Conservation (phyloP, 2,888 invertebrate species). For the Eretmocerus hayati region DNA sequence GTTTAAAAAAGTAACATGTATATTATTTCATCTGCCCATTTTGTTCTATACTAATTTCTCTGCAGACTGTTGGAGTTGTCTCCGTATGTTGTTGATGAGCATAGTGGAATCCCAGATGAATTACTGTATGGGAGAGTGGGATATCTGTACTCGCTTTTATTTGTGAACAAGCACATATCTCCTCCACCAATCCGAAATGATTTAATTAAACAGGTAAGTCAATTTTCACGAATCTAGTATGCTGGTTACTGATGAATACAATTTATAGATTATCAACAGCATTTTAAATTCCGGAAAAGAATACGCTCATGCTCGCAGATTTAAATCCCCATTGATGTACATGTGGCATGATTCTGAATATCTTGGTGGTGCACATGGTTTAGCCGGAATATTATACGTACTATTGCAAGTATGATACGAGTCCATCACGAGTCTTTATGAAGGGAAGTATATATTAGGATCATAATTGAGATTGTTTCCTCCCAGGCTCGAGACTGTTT, state of each 20-base stretch:
- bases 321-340: slow-evolving; percentile 66
- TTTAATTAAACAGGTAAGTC: slow-evolving; percentile 46
- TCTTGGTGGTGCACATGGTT: slow-evolving; percentile 84
- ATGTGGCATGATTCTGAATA: slow-evolving; percentile 83
- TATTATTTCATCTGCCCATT: not conserved
- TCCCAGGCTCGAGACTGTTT: slow-evolving; percentile 54
- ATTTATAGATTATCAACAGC: slow-evolving; percentile 54
- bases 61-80: slow-evolving; percentile 55
- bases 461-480: too few relatives aligned
- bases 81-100: slow-evolving; percentile 51
- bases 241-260: not conserved
- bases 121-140: slow-evolving; percentile 79
- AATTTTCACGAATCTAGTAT: not conserved
- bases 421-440: too few relatives aligned
- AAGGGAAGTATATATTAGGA: too few relatives aligned
- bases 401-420: slow-evolving; percentile 71
- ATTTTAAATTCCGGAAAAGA: slow-evolving; percentile 60
- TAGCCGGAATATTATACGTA: slow-evolving; percentile 76
- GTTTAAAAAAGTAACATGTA: slow-evolving; percentile 17
- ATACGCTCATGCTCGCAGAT: slow-evolving; percentile 51
- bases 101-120: slow-evolving; percentile 64
- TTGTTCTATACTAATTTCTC: not conserved
- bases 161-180: slow-evolving; percentile 61
- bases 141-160: slow-evolving; percentile 71
- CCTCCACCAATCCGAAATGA: slow-evolving; percentile 54